A percentile compares a stretch with the other conserved stretches of the same genome.
phyloP scores from a whole-genome alignment of 2,888 invertebrate genomes.

The Omphaloscelis lunosa region DNA sequence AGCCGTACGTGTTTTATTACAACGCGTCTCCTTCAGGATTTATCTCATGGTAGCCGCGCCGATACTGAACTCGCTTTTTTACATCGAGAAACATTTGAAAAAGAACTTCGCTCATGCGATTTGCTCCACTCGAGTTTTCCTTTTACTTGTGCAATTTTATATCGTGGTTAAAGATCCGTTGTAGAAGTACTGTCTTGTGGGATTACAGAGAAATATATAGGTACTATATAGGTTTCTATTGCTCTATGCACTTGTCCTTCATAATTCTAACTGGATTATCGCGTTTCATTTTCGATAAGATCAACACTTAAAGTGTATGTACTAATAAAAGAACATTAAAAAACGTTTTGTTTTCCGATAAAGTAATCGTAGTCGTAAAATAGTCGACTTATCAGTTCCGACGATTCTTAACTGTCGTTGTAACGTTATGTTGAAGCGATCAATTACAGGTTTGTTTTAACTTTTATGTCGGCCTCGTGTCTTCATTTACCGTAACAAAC shows the following conservation, averaged over 20 bases:
- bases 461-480: slow-evolving; percentile 55
- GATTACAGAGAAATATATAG: slow-evolving; percentile 4
- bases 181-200: slow-evolving; percentile 10
- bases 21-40: slow-evolving; percentile 87
- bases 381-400: slow-evolving; percentile 51
- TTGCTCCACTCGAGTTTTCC: slow-evolving; percentile 75
- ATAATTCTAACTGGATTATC: slow-evolving; percentile 11
- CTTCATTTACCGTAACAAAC: slow-evolving; percentile 53
- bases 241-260: background rate
- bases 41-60: slow-evolving; percentile 85
- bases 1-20: slow-evolving; percentile 90
- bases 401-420: slow-evolving; percentile 55
- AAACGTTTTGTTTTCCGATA: slow-evolving; percentile 61
- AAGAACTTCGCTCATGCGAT: slow-evolving; percentile 81
- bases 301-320: slow-evolving; percentile 47
- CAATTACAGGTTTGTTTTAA: slow-evolving; percentile 68
- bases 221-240: slow-evolving; percentile 8
- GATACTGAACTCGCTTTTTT: slow-evolving; percentile 81
- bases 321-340: slow-evolving; percentile 56
- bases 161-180: slow-evolving; percentile 35
- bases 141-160: slow-evolving; percentile 66
- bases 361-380: slow-evolving; percentile 57
- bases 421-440: slow-evolving; percentile 63
- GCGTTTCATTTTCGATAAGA: slow-evolving; percentile 45
- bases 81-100: slow-evolving; percentile 79